phyloP scores from a whole-genome alignment of 2,113 vertebrate genomes.

The Epinephelus cyanopodus region DNA sequence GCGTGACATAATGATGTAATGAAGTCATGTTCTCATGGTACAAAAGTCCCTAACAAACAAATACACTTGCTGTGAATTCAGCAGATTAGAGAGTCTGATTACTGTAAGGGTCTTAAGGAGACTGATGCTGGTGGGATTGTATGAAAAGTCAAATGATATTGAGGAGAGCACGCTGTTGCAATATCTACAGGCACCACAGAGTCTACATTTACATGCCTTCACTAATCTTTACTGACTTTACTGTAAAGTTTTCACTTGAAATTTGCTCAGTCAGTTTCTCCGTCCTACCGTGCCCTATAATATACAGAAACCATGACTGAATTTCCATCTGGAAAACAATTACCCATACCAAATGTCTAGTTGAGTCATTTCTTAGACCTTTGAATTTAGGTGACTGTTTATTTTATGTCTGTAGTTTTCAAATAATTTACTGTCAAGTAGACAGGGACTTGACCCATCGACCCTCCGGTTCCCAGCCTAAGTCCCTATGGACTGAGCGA shows the following conservation, averaged over 20 bases:
- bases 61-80: not conserved
- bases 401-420: slow-evolving; percentile 4
- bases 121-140: not conserved
- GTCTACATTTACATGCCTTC: not conserved
- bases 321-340: not conserved
- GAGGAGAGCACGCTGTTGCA: not conserved
- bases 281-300: not conserved
- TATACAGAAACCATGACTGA: not conserved
- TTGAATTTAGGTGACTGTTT: not conserved
- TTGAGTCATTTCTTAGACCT: not conserved
- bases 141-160: slow-evolving; percentile 22
- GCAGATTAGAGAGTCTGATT: slow-evolving; percentile 6
- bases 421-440: not conserved
- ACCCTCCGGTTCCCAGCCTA: too few species aligned
- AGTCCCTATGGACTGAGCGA: too few species aligned
- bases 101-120: not conserved
- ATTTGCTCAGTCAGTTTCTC: not conserved
- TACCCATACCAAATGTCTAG: not conserved
- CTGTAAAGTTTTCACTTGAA: not conserved
- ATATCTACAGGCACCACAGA: too few species aligned
- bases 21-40: slow-evolving; percentile 13
- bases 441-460: too few species aligned
- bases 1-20: slow-evolving; percentile 31
- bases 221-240: not conserved
- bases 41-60: slow-evolving; percentile 4